Conservation (phyloP, 2,888 invertebrate genomes). For the Priapulus caudatus region DNA sequence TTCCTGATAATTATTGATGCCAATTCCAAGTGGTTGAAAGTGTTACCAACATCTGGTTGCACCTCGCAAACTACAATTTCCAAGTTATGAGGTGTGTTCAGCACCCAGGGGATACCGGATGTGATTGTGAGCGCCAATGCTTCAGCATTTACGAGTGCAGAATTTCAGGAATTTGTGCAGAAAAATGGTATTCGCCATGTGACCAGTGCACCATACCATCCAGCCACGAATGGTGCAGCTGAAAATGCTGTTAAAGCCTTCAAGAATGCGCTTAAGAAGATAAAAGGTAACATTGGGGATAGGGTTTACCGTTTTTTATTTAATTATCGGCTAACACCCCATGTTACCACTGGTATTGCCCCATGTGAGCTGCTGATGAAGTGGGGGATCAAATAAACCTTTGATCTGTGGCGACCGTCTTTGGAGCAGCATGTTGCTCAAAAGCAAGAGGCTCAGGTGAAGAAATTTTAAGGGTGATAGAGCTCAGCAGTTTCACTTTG, state of each 20-base stretch:
- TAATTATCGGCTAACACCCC: no score
- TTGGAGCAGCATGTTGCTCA: no score
- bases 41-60: constrained; percentile 18
- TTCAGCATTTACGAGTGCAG: constrained; percentile 24
- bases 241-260: constrained; percentile 25
- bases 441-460: no score
- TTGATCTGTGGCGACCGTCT: no score
- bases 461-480: no score
- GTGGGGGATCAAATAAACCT: no score
- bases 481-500: no score
- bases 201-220: constrained; percentile 24
- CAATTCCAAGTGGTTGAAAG: constrained; percentile 39
- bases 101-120: constrained; percentile 24
- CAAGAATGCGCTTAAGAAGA: no score
- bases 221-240: constrained; percentile 26
- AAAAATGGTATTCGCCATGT: constrained; percentile 22
- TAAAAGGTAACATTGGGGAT: no score
- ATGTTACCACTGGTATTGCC: no score
- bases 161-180: constrained; percentile 23
- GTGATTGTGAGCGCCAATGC: constrained; percentile 31
- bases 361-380: no score
- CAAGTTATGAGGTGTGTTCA: constrained; percentile 21
- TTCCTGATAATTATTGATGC: constrained; percentile 36
- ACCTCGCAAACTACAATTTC: constrained; percentile 19
- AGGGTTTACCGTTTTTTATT: no score